Percentiles rank a stretch among this genome's conserved stretches.
These are phyloP conservation scores for Myotis yumanensis DNA, from an alignment of 2,113 vertebrate species.

Conservation along the genomic window DNA sequence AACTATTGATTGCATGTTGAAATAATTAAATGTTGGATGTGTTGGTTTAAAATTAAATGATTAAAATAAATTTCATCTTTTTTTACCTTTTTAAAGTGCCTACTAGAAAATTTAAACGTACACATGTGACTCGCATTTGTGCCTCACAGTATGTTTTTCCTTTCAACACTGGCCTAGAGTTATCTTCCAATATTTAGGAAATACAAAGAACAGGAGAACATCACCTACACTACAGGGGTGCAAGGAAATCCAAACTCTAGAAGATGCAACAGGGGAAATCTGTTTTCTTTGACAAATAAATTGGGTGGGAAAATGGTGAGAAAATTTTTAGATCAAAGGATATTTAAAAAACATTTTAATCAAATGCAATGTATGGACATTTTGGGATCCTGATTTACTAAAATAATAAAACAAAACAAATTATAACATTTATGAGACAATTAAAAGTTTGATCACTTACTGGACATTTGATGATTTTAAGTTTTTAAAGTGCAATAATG, in stretches of 20 bases:
- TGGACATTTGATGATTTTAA: not conserved
- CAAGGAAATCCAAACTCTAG: not conserved
- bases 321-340: not conserved
- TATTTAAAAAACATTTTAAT: not conserved
- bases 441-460: not conserved
- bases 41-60: not conserved
- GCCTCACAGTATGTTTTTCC: not conserved
- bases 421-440: not conserved
- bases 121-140: not conserved
- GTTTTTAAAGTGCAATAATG: constrained; percentile 10
- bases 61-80: not conserved
- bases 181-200: not conserved
- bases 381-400: not conserved
- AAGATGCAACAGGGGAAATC: not conserved
- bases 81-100: not conserved
- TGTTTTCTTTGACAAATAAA: not conserved
- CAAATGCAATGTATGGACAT: not conserved
- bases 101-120: constrained; percentile 1
- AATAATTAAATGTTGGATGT: not conserved
- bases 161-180: not conserved
- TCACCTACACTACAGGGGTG: not conserved
- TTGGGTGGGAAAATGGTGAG: not conserved
- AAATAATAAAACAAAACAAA: constrained; percentile 23
- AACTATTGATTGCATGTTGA: not conserved
- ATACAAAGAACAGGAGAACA: not conserved